phyloP scores from a whole-genome alignment of 2,797 vertebrate genomes.

The Spinibarbus caldwelli region DNA sequence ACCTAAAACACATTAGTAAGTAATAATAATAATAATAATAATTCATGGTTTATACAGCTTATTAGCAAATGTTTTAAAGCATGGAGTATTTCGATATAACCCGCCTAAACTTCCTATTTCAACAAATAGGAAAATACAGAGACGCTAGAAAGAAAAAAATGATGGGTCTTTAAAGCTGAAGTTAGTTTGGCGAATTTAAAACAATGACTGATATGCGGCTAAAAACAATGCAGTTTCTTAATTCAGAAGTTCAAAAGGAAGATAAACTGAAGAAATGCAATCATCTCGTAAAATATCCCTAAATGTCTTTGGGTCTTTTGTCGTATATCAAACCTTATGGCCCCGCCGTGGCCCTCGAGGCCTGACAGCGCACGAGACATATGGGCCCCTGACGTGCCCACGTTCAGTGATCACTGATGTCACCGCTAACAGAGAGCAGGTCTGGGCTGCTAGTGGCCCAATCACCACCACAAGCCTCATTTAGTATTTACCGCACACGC shows the following conservation, averaged over 20 bases:
- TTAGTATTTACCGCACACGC: constrained; percentile 34
- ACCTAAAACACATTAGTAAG: background rate
- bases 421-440: constrained; percentile 33
- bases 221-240: background rate
- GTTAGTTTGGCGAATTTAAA: background rate
- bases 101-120: background rate
- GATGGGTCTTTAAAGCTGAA: background rate
- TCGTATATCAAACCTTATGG: too few relatives aligned
- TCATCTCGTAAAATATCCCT: background rate
- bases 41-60: background rate
- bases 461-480: constrained; percentile 10
- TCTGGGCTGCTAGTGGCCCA: background rate
- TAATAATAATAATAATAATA: too few relatives aligned
- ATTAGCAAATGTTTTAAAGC: background rate
- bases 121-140: background rate
- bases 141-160: too few relatives aligned
- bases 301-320: too few relatives aligned
- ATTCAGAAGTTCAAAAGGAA: background rate
- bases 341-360: background rate
- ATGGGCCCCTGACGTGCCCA: constrained; percentile 30
- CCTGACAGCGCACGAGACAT: constrained; percentile 41
- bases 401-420: constrained; percentile 58
- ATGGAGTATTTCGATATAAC: background rate
- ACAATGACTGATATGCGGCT: background rate
- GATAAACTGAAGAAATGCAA: constrained; percentile 11